Percentiles rank a stretch among this genome's conserved stretches.
phyloP scores from a whole-genome alignment of 2,888 invertebrate genomes.

The Epirrhoe alternata region DNA sequence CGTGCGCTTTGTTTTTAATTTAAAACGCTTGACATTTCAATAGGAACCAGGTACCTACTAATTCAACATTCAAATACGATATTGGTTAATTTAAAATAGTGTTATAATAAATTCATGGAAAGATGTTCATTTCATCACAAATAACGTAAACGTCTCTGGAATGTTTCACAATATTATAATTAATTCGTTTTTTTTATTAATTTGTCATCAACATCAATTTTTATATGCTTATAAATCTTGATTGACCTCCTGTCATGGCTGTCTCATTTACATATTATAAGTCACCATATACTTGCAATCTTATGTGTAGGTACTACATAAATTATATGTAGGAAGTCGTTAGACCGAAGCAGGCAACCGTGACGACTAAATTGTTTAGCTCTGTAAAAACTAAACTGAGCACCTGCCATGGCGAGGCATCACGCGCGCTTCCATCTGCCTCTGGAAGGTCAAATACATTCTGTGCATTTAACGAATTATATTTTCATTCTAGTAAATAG shows the following conservation, averaged over 20 bases:
- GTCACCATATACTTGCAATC: conserved; percentile 8
- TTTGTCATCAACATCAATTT: conserved; percentile 17
- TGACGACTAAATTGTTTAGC: conserved; percentile 33
- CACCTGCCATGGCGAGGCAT: conserved; percentile 18
- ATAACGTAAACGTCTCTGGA: conserved; percentile 2
- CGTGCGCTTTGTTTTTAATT: conserved; percentile 2
- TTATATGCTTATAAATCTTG: conserved; percentile 8
- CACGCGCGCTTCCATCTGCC: conserved; percentile 13
- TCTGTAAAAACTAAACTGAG: conserved; percentile 23
- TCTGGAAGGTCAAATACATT: conserved; percentile 19
- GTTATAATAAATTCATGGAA: conserved; percentile 12
- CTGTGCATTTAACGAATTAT: not conserved
- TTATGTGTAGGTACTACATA: conserved; percentile 17
- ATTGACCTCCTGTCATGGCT: conserved; percentile 9
- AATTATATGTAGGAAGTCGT: conserved; percentile 30
- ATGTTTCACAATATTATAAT: conserved; percentile 18
- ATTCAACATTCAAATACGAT: not conserved
- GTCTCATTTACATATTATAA: not conserved
- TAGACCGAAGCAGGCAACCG: conserved; percentile 27
- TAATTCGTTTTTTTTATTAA: conserved; percentile 9
- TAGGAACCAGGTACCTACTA: not conserved
- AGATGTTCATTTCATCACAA: conserved; percentile 14
- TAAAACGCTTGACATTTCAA: not conserved
- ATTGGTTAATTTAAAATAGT: not conserved
- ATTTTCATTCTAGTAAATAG: not conserved